These are phyloP conservation scores for Andrena dorsata DNA, from an alignment of 2,888 invertebrate genomes.

Conservation along the genomic window DNA sequence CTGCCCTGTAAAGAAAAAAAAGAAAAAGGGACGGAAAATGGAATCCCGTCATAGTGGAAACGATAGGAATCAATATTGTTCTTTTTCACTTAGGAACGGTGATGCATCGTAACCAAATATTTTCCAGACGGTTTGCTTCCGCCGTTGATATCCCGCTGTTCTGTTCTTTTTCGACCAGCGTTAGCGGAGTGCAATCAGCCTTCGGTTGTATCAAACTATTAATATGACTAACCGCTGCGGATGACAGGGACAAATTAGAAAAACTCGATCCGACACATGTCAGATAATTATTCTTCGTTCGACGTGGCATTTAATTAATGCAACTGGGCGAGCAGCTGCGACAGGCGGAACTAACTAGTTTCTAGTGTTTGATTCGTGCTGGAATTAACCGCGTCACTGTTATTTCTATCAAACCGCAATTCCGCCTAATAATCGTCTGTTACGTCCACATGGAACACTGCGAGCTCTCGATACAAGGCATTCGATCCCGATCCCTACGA, in stretches of 20 bases:
- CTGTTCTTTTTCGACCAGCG: neutral
- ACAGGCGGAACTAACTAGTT: neutral
- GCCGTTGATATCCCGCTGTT: constrained; percentile 17
- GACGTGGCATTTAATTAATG: constrained; percentile 27
- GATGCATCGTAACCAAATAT: constrained; percentile 52
- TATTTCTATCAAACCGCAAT: constrained; percentile 22
- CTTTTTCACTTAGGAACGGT: constrained; percentile 23
- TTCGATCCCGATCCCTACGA: constrained; percentile 8
- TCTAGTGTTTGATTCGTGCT: neutral
- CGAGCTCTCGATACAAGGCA: neutral
- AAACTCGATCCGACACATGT: constrained; percentile 21
- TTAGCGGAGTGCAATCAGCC: neutral
- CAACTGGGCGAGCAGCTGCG: neutral
- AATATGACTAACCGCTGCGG: constrained; percentile 25
- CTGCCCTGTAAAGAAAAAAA: neutral
- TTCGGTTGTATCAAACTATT: constrained; percentile 13
- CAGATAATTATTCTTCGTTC: constrained; percentile 43
- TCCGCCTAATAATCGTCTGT: constrained; percentile 11
- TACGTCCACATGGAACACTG: neutral
- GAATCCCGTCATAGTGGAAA: constrained; percentile 46
- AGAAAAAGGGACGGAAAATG: constrained; percentile 42
- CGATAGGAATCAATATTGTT: constrained; percentile 61
- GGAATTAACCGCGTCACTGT: constrained; percentile 7
- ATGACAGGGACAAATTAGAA: constrained; percentile 45
- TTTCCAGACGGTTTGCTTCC: constrained; percentile 54